These are phyloP conservation scores for Polyploca ridens DNA, from an alignment of 2,888 invertebrate species.

Conservation along the genomic window DNA sequence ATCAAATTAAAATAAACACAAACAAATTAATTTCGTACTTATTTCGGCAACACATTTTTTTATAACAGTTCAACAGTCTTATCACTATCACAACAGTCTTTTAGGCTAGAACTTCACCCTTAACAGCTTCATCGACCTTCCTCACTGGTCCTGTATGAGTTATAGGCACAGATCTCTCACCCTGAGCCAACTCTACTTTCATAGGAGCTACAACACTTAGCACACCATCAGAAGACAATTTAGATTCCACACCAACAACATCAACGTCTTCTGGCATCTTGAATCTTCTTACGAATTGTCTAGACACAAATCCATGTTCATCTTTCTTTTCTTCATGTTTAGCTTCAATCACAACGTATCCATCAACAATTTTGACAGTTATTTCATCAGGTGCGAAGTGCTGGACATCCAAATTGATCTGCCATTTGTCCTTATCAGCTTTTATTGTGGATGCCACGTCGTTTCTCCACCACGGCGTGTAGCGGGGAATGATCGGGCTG, in stretches of 20 bases:
- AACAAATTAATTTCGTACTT: no score
- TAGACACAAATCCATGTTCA: conserved; percentile 89
- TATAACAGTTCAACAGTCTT: no score
- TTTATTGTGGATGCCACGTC: conserved; percentile 80
- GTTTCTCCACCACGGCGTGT: conserved; percentile 66
- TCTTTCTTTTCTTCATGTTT: conserved; percentile 92
- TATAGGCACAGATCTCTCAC: conserved; percentile 83
- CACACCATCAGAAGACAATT: conserved; percentile 91
- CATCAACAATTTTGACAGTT: conserved; percentile 89
- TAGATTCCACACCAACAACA: conserved; percentile 88
- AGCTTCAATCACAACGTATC: conserved; percentile 88
- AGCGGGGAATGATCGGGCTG: conserved; percentile 53
- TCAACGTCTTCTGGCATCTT: conserved; percentile 89
- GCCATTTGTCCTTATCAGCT: conserved; percentile 83
- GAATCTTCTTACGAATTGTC: conserved; percentile 89
- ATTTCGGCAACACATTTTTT: background rate
- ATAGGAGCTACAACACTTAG: conserved; percentile 87
- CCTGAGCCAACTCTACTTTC: conserved; percentile 53
- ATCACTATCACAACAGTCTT: background rate
- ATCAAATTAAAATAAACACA: no score
- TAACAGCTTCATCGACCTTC: conserved; percentile 33
- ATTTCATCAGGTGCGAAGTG: conserved; percentile 92
- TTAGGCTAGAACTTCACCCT: background rate
- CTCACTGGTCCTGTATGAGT: conserved; percentile 84
- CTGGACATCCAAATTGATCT: conserved; percentile 89